phyloP scores from a whole-genome alignment of 2,888 invertebrate genomes.

The Mimas tiliae region DNA sequence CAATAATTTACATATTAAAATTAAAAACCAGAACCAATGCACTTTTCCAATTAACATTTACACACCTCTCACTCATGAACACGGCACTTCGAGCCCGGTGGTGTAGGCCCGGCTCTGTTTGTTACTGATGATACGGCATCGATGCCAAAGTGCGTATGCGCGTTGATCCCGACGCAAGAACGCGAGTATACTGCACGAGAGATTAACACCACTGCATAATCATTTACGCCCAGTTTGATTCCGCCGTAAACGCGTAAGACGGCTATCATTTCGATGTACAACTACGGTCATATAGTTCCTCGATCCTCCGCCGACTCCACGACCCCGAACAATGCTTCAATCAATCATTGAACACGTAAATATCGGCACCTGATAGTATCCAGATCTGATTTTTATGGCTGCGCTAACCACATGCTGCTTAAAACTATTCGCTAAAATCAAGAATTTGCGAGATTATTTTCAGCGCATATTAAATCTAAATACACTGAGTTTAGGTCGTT shows the following conservation, averaged over 20 bases:
- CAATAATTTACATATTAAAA: slow-evolving; percentile 28
- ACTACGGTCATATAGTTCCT: slow-evolving; percentile 28
- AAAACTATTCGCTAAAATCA: slow-evolving; percentile 65
- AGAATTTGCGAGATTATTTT: slow-evolving; percentile 56
- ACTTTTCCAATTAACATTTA: slow-evolving; percentile 31
- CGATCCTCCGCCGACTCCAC: slow-evolving; percentile 36
- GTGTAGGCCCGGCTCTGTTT: neutral
- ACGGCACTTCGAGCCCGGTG: slow-evolving; percentile 30
- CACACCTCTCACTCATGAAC: slow-evolving; percentile 64
- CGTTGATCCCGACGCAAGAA: slow-evolving; percentile 50
- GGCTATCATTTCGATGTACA: slow-evolving; percentile 47
- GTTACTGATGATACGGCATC: slow-evolving; percentile 25
- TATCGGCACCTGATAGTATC: slow-evolving; percentile 68
- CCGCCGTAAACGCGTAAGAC: slow-evolving; percentile 64
- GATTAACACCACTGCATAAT: slow-evolving; percentile 68
- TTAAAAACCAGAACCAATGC: slow-evolving; percentile 3
- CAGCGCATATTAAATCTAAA: slow-evolving; percentile 39
- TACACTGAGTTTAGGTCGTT: slow-evolving; percentile 25
- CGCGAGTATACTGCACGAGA: slow-evolving; percentile 66
- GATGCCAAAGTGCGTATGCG: slow-evolving; percentile 52
- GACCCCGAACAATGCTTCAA: slow-evolving; percentile 68
- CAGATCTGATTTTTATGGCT: slow-evolving; percentile 71
- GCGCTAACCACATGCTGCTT: slow-evolving; percentile 60
- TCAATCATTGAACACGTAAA: slow-evolving; percentile 73
- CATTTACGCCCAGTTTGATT: slow-evolving; percentile 64